phyloP scores from a whole-genome alignment of 2,888 invertebrate species.

The Thelaira solivaga region DNA sequence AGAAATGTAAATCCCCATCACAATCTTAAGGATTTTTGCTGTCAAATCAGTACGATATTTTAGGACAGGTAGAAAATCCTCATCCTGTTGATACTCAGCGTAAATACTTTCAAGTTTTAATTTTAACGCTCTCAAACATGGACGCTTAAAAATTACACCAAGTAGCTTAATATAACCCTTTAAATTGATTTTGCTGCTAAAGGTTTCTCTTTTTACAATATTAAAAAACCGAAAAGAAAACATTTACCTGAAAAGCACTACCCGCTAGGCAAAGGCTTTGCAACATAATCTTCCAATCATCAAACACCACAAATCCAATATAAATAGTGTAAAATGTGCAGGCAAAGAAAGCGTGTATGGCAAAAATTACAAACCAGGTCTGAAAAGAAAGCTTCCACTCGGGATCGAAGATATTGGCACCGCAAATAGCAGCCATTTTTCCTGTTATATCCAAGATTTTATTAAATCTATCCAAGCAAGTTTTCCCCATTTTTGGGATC shows the following conservation, averaged over 20 bases:
- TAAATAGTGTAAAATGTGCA: slow-evolving; percentile 68
- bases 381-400: slow-evolving; percentile 62
- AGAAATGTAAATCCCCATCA: slow-evolving; percentile 48
- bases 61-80: slow-evolving; percentile 61
- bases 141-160: not conserved
- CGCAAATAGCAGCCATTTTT: slow-evolving; percentile 53
- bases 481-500: slow-evolving; percentile 1
- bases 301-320: slow-evolving; percentile 61
- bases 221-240: not conserved
- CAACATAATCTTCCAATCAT: slow-evolving; percentile 65
- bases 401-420: slow-evolving; percentile 64
- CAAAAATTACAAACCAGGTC: slow-evolving; percentile 61
- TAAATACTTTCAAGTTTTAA: slow-evolving; percentile 63
- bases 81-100: slow-evolving; percentile 62
- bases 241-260: slow-evolving; percentile 63
- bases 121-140: slow-evolving; percentile 44
- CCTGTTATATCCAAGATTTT: not conserved
- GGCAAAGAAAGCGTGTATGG: slow-evolving; percentile 56
- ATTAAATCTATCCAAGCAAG: slow-evolving; percentile 2
- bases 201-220: not conserved
- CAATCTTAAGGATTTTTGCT: slow-evolving; percentile 54
- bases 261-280: slow-evolving; percentile 64
- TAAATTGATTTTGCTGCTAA: not conserved
- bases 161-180: slow-evolving; percentile 27
- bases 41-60: slow-evolving; percentile 51